phyloP scores from a whole-genome alignment of 2,797 vertebrate species.

The Odontamblyopus lacepedii region DNA sequence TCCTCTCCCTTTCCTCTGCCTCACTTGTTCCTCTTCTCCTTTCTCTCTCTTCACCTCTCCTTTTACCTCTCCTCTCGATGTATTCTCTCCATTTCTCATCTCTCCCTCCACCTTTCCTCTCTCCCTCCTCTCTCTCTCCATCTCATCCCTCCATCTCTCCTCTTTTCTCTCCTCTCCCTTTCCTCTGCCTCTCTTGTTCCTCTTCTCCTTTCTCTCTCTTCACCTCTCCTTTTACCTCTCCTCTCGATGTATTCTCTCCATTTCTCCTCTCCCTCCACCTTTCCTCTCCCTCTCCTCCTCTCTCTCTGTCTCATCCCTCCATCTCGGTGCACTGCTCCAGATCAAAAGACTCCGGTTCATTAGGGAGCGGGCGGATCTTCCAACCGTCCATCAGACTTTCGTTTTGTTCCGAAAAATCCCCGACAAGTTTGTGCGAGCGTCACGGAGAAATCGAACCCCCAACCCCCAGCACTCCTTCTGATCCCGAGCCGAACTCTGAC shows the following conservation, averaged over 20 bases:
- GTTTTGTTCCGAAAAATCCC: conserved; percentile 53
- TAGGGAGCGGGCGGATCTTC: conserved; percentile 50
- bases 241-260: too few relatives aligned
- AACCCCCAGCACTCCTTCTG: conserved; percentile 1
- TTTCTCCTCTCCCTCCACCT: too few relatives aligned
- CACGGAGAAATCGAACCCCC: not conserved
- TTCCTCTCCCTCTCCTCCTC: too few relatives aligned
- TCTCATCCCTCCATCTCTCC: too few relatives aligned
- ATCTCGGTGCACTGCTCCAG: not conserved
- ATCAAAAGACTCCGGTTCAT: conserved; percentile 61
- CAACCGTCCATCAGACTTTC: conserved; percentile 42
- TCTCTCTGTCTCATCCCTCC: conserved; percentile 9
- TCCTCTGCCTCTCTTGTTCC: too few relatives aligned
- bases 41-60: too few relatives aligned
- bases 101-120: too few relatives aligned
- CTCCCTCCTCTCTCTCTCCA: not conserved
- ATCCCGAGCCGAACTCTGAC: conserved; percentile 66
- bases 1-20: too few relatives aligned
- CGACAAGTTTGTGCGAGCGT: conserved; percentile 47
- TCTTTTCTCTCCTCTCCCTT: too few relatives aligned
- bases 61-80: too few relatives aligned
- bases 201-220: not conserved
- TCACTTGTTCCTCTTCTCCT: too few relatives aligned
- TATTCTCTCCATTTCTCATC: not conserved
- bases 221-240: too few relatives aligned